phyloP scores from a whole-genome alignment of 2,113 vertebrate genomes.

The Leucopsar rothschildi region DNA sequence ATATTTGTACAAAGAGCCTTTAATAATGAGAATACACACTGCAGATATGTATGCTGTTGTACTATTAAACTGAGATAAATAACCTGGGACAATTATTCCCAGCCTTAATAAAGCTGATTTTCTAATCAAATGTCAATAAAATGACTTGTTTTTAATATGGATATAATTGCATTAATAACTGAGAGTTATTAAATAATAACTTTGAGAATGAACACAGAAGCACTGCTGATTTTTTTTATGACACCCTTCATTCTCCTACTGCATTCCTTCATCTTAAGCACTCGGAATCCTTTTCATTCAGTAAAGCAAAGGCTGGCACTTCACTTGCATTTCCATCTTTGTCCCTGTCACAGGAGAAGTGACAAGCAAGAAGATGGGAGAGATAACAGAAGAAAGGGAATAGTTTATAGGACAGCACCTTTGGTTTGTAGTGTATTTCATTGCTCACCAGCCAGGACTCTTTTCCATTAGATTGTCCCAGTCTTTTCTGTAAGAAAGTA shows the following conservation, averaged over 20 bases:
- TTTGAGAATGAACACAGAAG: background rate
- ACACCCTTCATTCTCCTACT: background rate
- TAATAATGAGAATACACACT: slow-evolving; percentile 20
- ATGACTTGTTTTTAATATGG: background rate
- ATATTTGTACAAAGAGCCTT: slow-evolving; percentile 47
- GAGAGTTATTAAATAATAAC: background rate
- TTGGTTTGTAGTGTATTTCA: background rate
- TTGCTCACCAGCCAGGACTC: background rate
- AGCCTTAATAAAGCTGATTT: slow-evolving; percentile 27
- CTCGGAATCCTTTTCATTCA: background rate
- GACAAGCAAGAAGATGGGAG: background rate
- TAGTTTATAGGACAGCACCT: background rate
- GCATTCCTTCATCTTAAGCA: background rate
- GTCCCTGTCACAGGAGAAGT: background rate
- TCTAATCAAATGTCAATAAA: slow-evolving; percentile 6
- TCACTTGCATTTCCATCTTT: background rate
- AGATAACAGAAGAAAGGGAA: background rate
- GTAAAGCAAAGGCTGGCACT: background rate
- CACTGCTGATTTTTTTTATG: background rate
- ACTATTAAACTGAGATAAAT: slow-evolving; percentile 34
- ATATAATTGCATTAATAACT: background rate
- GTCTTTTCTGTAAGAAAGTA: background rate
- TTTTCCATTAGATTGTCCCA: background rate
- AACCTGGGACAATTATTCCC: slow-evolving; percentile 22
- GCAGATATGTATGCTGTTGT: background rate